Percentiles rank a stretch among this genome's conserved stretches.
These are phyloP conservation scores for Agrilus cyanescens DNA, from an alignment of 2,888 invertebrate genomes.

Conservation along the genomic window DNA sequence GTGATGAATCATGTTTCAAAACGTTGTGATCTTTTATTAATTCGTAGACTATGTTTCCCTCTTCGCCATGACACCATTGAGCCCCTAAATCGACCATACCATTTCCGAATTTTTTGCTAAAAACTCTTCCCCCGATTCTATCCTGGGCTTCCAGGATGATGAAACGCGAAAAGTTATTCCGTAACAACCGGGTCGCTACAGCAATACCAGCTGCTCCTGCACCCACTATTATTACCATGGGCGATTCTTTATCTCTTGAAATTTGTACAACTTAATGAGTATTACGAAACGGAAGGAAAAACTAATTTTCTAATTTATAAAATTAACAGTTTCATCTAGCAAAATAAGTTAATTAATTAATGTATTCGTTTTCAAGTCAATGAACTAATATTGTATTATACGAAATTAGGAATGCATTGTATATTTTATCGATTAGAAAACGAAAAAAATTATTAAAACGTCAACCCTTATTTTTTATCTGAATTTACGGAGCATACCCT, in stretches of 20 bases:
- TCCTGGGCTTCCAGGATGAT: slow-evolving; percentile 29
- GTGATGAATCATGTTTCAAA: slow-evolving; percentile 3
- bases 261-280: no score
- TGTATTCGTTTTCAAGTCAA: no score
- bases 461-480: no score
- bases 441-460: no score
- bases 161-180: slow-evolving; percentile 36
- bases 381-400: no score
- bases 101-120: slow-evolving; percentile 18
- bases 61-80: slow-evolving; percentile 23
- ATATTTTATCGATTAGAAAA: no score
- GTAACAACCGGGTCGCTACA: slow-evolving; percentile 38
- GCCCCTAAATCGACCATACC: slow-evolving; percentile 22
- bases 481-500: no score
- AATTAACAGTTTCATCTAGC: no score
- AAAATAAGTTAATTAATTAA: no score
- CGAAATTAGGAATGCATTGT: no score
- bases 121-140: slow-evolving; percentile 20
- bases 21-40: slow-evolving; percentile 17
- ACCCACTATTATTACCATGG: slow-evolving; percentile 38
- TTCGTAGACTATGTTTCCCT: slow-evolving; percentile 20
- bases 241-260: background rate
- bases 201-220: slow-evolving; percentile 46
- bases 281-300: no score
- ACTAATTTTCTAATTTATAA: no score